Evolutionary conservation across 1,140 invertebrate genomes (phyloP), one percentile per base, ranked within the genome.

Genomic region (Nymphalis io): DNA sequence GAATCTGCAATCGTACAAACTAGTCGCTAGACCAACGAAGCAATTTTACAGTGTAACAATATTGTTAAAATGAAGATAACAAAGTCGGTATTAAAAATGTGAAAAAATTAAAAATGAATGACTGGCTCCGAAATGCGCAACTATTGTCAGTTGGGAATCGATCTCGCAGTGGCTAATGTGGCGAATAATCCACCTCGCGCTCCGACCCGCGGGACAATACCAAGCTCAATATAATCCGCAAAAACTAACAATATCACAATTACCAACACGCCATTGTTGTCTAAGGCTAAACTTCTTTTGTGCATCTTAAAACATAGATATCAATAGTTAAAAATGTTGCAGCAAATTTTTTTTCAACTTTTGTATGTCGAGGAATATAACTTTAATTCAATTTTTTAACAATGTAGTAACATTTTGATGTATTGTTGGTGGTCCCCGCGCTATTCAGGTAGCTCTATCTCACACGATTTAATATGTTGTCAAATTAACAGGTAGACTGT

Each of bases 161-260:
- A 74, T 72, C 85, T 84, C 80, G 78, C 83, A 80, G 72, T 64
- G 80, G 75, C 78, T 87, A 88, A 85, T 87, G 84, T 76, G 85
- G 84, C 85, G 83, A 77, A 76, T 90, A 89, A 90, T 89, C 88
- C 83, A 81, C 79, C 82, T 88, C 87, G 82, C 84, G 84, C 85
- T 85, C 81, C 83, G 79, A 81, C 82, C 68, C 59, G 38, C 61
- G 79, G 70, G 68, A 88, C 84, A 83, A 84, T 82, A 61, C 75
- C 44, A 62, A 60, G 74, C 82, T 87, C 80, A 60, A 72, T 79
- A 79, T 87, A 90, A 89, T 87, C 84, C 73, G 85, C 88, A 90
- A 90, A 90, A 90, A 90, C 82, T 81, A 78, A 86, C 85, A 86
- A 83, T 84, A 77, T 71, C 57, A 48, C 72, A 71, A 78, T 75